phyloP scores from a whole-genome alignment of 2,888 invertebrate genomes.

The Sipha maydis region DNA sequence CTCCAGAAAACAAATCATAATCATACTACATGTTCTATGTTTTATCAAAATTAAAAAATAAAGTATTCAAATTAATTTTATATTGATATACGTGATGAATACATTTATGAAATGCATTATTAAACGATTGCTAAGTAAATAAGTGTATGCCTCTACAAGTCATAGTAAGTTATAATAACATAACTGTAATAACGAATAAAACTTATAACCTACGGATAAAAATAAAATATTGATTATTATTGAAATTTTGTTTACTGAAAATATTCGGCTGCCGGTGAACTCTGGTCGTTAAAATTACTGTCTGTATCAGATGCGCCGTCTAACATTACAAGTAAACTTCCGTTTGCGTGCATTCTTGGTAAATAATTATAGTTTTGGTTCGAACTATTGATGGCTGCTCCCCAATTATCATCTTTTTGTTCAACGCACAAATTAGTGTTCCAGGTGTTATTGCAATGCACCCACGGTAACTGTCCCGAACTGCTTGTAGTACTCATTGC shows the following conservation, averaged over 20 bases:
- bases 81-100: too few species aligned
- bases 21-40: too few species aligned
- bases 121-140: too few species aligned
- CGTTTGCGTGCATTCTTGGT: constrained; percentile 41
- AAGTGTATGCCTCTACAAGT: too few species aligned
- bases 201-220: not conserved
- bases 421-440: constrained; percentile 80
- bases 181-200: not conserved
- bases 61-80: too few species aligned
- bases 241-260: constrained; percentile 74
- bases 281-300: constrained; percentile 70
- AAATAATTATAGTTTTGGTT: constrained; percentile 13
- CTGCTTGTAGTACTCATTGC: constrained; percentile 74
- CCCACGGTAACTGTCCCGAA: constrained; percentile 79
- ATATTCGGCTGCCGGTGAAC: constrained; percentile 81
- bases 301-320: constrained; percentile 3
- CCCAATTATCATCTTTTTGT: constrained; percentile 64
- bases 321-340: constrained; percentile 20
- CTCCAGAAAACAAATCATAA: too few species aligned
- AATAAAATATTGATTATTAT: not conserved
- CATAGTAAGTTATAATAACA: too few species aligned
- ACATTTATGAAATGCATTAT: too few species aligned
- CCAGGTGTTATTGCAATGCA: constrained; percentile 84
- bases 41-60: too few species aligned
- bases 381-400: constrained; percentile 20